Evolutionary conservation across 2,797 vertebrate species (phyloP).

Genomic region (Pterois miles): DNA sequence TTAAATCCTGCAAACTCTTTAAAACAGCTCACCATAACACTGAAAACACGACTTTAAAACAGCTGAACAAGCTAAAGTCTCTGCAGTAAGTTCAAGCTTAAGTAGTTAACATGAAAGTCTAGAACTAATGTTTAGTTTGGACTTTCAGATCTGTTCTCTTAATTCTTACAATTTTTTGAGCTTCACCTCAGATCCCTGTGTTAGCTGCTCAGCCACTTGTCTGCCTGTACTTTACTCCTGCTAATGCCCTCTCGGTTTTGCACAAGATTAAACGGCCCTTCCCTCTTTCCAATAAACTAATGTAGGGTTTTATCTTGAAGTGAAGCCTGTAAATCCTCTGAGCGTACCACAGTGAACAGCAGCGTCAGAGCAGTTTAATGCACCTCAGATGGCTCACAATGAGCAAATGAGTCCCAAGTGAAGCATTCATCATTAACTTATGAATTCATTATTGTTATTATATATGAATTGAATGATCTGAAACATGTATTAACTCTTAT

Average conservation of each 20-base stretch:
- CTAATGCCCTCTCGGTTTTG: conserved; percentile 4
- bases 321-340: conserved; percentile 31
- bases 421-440: not conserved
- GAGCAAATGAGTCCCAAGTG: not conserved
- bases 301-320: conserved; percentile 28
- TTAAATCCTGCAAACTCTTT: not conserved
- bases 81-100: not conserved
- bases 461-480: not conserved
- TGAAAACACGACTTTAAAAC: not conserved
- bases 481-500: not conserved
- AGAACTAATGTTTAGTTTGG: not conserved
- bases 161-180: not conserved
- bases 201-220: not conserved
- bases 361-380: conserved; percentile 14
- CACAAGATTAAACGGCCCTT: not conserved
- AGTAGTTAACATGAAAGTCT: not conserved
- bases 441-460: not conserved
- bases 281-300: conserved; percentile 48
- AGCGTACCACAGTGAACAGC: conserved; percentile 24
- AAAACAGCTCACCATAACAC: not conserved
- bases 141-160: not conserved
- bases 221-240: conserved; percentile 1
- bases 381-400: not conserved
- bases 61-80: not conserved
- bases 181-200: not conserved